phyloP scores from a whole-genome alignment of 1,140 invertebrate species.

The Paraescarpia echinospica region DNA sequence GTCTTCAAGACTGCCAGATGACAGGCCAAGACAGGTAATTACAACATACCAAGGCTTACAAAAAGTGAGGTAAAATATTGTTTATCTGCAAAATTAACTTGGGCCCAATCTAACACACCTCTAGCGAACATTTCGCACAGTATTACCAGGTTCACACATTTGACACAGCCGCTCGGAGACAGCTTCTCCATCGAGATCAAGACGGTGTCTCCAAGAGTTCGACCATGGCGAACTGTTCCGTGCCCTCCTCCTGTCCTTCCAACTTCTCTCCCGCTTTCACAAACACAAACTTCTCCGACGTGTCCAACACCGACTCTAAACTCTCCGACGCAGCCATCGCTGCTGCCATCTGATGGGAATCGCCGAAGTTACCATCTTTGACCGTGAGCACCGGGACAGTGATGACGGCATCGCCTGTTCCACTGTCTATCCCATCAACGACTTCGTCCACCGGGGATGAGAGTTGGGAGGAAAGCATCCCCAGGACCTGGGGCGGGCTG shows the following conservation, averaged over 20 bases:
- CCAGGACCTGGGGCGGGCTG: not conserved
- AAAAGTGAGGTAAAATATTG: too few relatives aligned
- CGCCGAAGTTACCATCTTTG: not conserved
- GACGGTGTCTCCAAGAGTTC: not conserved
- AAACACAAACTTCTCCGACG: not conserved
- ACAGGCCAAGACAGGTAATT: too few relatives aligned
- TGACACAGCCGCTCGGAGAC: not conserved
- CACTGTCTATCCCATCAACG: not conserved
- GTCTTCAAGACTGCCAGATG: too few relatives aligned
- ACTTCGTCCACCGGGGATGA: not conserved
- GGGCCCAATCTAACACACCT: too few relatives aligned
- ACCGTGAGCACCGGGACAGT: not conserved
- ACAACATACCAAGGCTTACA: too few relatives aligned
- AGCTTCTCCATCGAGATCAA: not conserved
- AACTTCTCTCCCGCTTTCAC: not conserved
- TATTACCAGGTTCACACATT: not conserved
- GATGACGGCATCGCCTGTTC: not conserved
- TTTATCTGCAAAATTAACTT: too few relatives aligned
- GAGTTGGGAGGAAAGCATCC: not conserved
- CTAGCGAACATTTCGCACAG: not conserved
- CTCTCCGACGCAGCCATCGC: not conserved
- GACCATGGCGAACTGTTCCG: not conserved
- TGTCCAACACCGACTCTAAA: not conserved
- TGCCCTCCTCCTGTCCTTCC: not conserved
- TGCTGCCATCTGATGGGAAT: not conserved